Percentiles rank a stretch among this genome's conserved stretches.
phyloP scores from a whole-genome alignment of 2,113 vertebrate species.

The Antigone vipio region DNA sequence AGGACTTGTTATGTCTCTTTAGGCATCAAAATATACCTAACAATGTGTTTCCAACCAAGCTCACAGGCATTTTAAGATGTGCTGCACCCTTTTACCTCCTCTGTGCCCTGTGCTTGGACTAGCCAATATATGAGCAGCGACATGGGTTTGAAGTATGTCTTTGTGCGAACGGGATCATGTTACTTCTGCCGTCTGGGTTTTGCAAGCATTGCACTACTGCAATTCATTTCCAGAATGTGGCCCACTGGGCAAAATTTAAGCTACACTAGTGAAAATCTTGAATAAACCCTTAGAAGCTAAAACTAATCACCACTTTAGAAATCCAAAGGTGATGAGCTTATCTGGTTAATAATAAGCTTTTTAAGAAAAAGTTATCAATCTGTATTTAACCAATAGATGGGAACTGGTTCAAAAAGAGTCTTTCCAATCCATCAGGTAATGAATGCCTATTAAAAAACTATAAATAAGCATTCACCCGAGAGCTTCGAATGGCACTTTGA shows the following conservation, averaged over 20 bases:
- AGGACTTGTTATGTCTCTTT: slow-evolving; percentile 16
- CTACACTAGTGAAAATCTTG: neutral
- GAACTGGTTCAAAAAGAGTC: slow-evolving; percentile 20
- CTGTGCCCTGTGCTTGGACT: neutral
- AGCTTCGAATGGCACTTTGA: slow-evolving; percentile 57
- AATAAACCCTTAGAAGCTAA: slow-evolving; percentile 33
- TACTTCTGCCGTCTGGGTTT: neutral
- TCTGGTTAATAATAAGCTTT: slow-evolving; percentile 14
- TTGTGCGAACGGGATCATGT: neutral
- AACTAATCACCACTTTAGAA: slow-evolving; percentile 32
- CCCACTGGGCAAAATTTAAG: slow-evolving; percentile 12
- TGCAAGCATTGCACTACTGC: neutral
- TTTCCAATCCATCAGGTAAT: slow-evolving; percentile 58
- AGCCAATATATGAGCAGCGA: neutral
- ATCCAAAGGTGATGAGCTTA: slow-evolving; percentile 26
- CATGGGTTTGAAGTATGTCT: neutral
- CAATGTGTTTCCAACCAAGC: slow-evolving; percentile 26
- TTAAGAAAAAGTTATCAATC: slow-evolving; percentile 44
- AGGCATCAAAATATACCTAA: slow-evolving; percentile 36
- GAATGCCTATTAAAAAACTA: slow-evolving; percentile 64
- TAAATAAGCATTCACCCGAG: slow-evolving; percentile 65
- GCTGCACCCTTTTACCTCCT: neutral
- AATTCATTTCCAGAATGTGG: slow-evolving; percentile 16
- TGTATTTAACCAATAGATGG: slow-evolving; percentile 17
- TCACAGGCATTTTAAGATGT: neutral